phyloP scores from a whole-genome alignment of 1,140 invertebrate genomes.

The Bombus pyrosoma region DNA sequence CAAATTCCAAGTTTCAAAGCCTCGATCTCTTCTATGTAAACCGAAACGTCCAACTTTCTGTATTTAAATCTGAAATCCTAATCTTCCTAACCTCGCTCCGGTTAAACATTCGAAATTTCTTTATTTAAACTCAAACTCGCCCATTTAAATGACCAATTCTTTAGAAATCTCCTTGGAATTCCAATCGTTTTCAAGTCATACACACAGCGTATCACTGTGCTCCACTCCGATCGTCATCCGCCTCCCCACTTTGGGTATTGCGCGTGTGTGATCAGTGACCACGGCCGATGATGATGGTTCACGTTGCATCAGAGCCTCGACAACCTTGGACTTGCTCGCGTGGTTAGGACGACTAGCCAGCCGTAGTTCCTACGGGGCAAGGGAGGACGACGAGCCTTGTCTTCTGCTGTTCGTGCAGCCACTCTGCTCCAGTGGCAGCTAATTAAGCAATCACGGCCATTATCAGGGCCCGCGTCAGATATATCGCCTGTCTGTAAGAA shows the following conservation, averaged over 20 bases:
- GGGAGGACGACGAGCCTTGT: not conserved
- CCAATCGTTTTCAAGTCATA: not conserved
- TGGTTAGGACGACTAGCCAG: slow-evolving; percentile 76
- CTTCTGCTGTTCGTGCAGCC: slow-evolving; percentile 39
- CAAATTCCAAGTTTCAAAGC: not conserved
- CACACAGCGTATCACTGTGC: no score
- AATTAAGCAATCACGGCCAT: slow-evolving; percentile 77
- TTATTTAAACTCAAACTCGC: not conserved
- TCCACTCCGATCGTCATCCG: not conserved
- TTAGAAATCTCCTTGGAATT: no score
- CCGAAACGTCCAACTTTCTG: not conserved
- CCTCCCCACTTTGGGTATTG: slow-evolving; percentile 16
- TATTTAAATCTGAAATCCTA: not conserved
- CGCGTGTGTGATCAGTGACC: slow-evolving; percentile 30
- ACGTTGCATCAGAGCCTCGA: slow-evolving; percentile 67
- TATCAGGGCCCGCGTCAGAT: slow-evolving; percentile 62
- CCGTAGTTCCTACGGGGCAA: slow-evolving; percentile 75
- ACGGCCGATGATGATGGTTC: slow-evolving; percentile 20
- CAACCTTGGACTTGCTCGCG: slow-evolving; percentile 78
- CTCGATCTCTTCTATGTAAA: not conserved
- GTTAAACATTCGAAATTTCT: not conserved
- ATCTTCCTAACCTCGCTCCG: not conserved
- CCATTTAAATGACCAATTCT: not conserved
- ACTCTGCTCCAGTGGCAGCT: slow-evolving; percentile 69
- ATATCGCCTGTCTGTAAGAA: not conserved